Percentiles rank a stretch among this genome's conserved stretches.
Evolutionary conservation across 2,888 invertebrate species (phyloP).

Genomic region (Sympetrum striolatum): DNA sequence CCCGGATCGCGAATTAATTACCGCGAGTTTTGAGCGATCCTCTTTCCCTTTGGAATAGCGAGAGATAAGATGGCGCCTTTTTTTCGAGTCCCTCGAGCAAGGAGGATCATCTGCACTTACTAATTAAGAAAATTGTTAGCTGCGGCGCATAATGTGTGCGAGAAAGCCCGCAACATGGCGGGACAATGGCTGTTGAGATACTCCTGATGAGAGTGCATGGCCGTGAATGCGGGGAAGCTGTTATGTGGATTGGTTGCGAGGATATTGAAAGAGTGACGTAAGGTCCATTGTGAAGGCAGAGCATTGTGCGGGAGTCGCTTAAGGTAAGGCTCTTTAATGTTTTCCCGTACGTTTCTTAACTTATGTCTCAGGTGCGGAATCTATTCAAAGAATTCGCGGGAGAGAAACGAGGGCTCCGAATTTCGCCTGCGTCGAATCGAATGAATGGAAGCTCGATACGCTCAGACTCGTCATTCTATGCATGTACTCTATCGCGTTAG

Average conservation of each 20-base stretch:
- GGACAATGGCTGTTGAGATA: slow-evolving; percentile 10
- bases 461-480: no score
- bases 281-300: slow-evolving; percentile 14
- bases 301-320: slow-evolving; percentile 34
- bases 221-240: slow-evolving; percentile 28
- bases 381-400: neutral
- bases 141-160: slow-evolving; percentile 12
- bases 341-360: neutral
- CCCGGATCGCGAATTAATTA: slow-evolving; percentile 3
- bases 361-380: slow-evolving; percentile 21
- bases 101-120: slow-evolving; percentile 39
- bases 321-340: slow-evolving; percentile 22
- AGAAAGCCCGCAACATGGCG: slow-evolving; percentile 20
- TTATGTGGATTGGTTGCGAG: slow-evolving; percentile 40
- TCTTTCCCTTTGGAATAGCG: neutral
- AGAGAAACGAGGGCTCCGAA: no score
- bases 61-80: neutral
- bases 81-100: neutral
- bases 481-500: no score
- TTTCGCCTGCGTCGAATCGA: no score
- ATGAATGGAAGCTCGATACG: no score
- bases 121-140: slow-evolving; percentile 35
- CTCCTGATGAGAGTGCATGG: slow-evolving; percentile 39
- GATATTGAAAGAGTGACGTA: slow-evolving; percentile 42
- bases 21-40: neutral